These are phyloP conservation scores for Meloidogyne exigua DNA, from an alignment of 1,140 invertebrate genomes.

Conservation along the genomic window DNA sequence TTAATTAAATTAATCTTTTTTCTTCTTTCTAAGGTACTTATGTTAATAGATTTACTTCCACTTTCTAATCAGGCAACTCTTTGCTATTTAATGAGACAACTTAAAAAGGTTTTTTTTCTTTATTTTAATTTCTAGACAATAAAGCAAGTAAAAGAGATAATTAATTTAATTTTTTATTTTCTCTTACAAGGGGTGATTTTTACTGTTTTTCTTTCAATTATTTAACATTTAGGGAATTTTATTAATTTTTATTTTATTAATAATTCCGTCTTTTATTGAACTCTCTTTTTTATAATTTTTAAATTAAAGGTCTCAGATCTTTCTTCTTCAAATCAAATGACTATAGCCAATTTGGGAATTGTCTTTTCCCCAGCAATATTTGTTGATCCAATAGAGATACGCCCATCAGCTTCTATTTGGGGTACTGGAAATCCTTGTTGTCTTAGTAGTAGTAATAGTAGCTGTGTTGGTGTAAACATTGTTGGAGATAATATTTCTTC, in stretches of 20 bases:
- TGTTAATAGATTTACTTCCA: constrained; percentile 16
- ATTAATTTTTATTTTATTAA: neutral
- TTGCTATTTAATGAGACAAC: constrained; percentile 27
- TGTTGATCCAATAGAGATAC: neutral
- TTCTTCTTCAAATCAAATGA: constrained; percentile 33
- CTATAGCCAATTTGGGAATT: constrained; percentile 24
- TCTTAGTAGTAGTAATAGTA: neutral
- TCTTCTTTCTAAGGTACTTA: constrained; percentile 23
- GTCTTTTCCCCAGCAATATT: constrained; percentile 38
- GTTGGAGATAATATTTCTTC: neutral
- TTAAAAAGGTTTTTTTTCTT: constrained; percentile 22
- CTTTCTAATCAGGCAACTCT: constrained; percentile 18
- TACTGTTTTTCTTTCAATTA: no score
- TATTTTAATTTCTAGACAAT: no score
- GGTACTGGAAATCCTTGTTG: constrained; percentile 1
- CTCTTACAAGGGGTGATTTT: no score
- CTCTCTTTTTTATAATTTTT: no score
- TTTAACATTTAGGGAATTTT: no score
- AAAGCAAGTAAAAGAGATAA: no score
- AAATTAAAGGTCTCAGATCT: constrained; percentile 19
- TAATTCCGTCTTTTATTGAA: no score
- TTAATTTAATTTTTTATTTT: neutral
- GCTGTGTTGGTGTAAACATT: no score
- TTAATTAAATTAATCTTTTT: neutral
- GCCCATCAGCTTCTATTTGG: neutral